Evolutionary conservation across 1,140 invertebrate species (phyloP), one percentile per base, ranked within the genome.

Genomic region (Ctenoplectra terminalis): DNA sequence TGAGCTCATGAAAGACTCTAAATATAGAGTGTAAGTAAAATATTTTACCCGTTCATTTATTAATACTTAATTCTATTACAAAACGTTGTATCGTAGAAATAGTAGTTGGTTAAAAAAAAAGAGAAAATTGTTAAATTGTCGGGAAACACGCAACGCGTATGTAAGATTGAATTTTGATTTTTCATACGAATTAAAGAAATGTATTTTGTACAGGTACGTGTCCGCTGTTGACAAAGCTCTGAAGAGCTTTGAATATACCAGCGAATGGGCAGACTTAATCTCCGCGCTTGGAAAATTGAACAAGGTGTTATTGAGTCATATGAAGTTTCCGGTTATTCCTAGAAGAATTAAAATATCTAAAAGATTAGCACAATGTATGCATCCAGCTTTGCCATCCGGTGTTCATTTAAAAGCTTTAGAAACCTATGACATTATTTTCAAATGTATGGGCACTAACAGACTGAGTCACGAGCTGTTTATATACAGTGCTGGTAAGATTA

Each of bases 231-330:
- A 99, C 89, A 99, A 98, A 93, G 97, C 97, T 52, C 93, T 99
- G 37, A 98, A 98, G 90, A 97, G 96, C 93, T 99, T 99, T 94
- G 98, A 99, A 90, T 98, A 97, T 88, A 98, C 98, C 31, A 98
- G 97, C 89, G 98, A 99, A 96, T 99, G 98, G 98, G 97, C 98
- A 81, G 98, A 99, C 94, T 94, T 99, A 37, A 99, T 99, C 87
- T 97, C 97, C 71, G 98, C 98, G 31, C 93, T 99, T 61, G 97
- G 97, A 82, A 99, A 99, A 95, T 94, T 99, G 26, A 98, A 98
- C 91, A 99, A 99, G 95, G 98, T 98, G 29, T 94, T 96, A 77
- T 91, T 95, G 66, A 95, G 94, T 90, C 96, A 98, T 95, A 95
- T 96, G 86, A 98, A 98, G 92, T 98, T 96, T 93, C 96, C 96